Percentiles rank a stretch among this genome's conserved stretches.
These are phyloP conservation scores for Gerris lacustris DNA, from an alignment of 2,888 invertebrate genomes.

Conservation along the genomic window DNA sequence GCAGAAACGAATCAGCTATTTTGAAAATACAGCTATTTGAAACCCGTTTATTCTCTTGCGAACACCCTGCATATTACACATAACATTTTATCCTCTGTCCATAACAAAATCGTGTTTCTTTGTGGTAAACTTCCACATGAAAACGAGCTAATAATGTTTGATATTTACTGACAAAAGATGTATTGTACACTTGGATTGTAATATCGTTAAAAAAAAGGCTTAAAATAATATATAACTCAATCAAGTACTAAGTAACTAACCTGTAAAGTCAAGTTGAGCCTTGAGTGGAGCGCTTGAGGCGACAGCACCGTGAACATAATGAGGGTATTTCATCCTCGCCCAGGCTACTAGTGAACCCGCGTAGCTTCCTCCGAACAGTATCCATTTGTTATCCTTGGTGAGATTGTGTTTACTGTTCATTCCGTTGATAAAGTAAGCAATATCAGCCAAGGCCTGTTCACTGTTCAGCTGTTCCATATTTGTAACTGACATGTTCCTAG, in stretches of 20 bases:
- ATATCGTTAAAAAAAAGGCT: too few species aligned
- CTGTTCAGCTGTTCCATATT: conserved; percentile 69
- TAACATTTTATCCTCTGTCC: too few species aligned
- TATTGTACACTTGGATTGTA: too few species aligned
- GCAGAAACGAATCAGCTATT: too few species aligned
- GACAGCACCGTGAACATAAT: neutral
- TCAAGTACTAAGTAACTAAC: neutral
- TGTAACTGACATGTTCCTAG: conserved; percentile 64
- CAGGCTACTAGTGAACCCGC: neutral
- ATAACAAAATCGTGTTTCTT: too few species aligned
- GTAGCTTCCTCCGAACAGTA: neutral
- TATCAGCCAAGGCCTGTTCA: conserved; percentile 70
- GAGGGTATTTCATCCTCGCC: neutral
- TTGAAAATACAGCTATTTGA: too few species aligned
- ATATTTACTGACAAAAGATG: too few species aligned
- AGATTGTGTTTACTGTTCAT: conserved; percentile 56
- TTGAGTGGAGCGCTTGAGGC: neutral
- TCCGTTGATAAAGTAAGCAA: conserved; percentile 64
- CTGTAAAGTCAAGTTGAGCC: neutral
- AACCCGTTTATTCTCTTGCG: too few species aligned
- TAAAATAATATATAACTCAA: too few species aligned
- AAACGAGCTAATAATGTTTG: too few species aligned
- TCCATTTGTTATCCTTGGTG: neutral
- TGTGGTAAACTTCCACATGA: too few species aligned
- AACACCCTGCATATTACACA: too few species aligned